phyloP scores from a whole-genome alignment of 2,797 vertebrate species.

The Arrhamphus sclerolepis region DNA sequence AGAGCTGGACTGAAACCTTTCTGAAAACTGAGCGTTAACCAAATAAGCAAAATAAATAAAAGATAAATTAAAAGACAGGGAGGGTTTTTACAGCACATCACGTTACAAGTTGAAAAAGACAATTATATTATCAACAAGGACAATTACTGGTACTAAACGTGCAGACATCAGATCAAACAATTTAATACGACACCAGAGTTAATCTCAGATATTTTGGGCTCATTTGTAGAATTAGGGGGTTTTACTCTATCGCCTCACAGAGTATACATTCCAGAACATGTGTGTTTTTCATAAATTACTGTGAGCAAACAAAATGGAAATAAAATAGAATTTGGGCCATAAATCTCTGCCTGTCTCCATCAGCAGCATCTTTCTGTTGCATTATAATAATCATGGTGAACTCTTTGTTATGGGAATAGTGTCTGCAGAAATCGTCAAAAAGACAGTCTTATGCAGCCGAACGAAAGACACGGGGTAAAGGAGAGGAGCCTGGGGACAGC shows the following conservation, averaged over 20 bases:
- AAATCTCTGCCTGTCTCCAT: not conserved
- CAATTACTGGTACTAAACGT: not conserved
- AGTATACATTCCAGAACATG: no score
- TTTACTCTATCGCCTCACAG: no score
- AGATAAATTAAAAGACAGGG: not conserved
- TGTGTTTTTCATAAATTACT: not conserved
- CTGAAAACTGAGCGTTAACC: not conserved
- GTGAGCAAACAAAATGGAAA: not conserved
- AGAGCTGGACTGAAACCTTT: constrained; percentile 25
- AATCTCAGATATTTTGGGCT: no score
- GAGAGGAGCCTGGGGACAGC: constrained; percentile 58
- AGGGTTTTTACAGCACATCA: no score
- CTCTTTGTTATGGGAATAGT: not conserved
- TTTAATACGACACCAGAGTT: not conserved
- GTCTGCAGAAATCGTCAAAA: constrained; percentile 15
- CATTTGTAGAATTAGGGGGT: no score
- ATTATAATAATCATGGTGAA: not conserved
- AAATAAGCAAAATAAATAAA: not conserved
- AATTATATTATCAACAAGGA: not conserved
- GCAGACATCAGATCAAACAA: not conserved
- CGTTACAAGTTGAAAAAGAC: not conserved
- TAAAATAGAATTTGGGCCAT: not conserved
- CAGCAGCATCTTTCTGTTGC: not conserved
- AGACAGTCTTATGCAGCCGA: not conserved
- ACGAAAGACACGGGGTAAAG: constrained; percentile 61